These are phyloP conservation scores for Lordiphosa clarofinis DNA, from an alignment of 1,140 invertebrate genomes.

Conservation along the genomic window DNA sequence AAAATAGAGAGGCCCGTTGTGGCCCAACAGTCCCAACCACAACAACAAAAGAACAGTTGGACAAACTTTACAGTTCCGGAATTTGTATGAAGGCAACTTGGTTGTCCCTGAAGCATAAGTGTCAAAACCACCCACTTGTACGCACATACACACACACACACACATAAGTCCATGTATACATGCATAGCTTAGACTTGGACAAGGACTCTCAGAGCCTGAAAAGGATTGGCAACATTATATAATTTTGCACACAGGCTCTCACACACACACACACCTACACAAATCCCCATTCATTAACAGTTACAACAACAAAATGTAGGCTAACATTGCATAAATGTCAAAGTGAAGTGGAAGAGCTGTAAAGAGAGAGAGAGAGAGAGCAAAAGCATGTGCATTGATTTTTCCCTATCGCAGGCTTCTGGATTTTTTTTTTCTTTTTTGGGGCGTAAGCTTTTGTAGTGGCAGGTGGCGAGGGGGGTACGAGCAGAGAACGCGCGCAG, in stretches of 20 bases:
- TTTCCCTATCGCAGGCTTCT: conserved; percentile 16
- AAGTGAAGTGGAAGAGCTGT: conserved; percentile 22
- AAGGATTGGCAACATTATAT: conserved; percentile 41
- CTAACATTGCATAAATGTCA: conserved; percentile 56
- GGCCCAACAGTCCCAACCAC: no score
- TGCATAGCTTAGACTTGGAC: conserved; percentile 6
- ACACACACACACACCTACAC: conserved; percentile 11
- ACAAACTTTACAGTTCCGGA: no score
- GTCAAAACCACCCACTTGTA: background rate
- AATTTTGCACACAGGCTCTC: conserved; percentile 23
- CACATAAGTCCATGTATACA: conserved; percentile 2
- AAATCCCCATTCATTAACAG: conserved; percentile 35
- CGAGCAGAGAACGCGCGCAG: conserved; percentile 13
- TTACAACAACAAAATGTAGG: conserved; percentile 33
- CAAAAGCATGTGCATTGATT: conserved; percentile 9
- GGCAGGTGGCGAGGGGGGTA: background rate
- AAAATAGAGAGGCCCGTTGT: no score
- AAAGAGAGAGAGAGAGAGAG: background rate
- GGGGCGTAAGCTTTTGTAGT: conserved; percentile 32
- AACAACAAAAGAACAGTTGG: no score
- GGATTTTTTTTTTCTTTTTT: conserved; percentile 28
- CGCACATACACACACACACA: no score
- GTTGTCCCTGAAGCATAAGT: no score
- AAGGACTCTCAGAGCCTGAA: conserved; percentile 2
- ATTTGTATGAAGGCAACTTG: no score